phyloP scores from a whole-genome alignment of 2,888 invertebrate species.

The Cordilura impudica region DNA sequence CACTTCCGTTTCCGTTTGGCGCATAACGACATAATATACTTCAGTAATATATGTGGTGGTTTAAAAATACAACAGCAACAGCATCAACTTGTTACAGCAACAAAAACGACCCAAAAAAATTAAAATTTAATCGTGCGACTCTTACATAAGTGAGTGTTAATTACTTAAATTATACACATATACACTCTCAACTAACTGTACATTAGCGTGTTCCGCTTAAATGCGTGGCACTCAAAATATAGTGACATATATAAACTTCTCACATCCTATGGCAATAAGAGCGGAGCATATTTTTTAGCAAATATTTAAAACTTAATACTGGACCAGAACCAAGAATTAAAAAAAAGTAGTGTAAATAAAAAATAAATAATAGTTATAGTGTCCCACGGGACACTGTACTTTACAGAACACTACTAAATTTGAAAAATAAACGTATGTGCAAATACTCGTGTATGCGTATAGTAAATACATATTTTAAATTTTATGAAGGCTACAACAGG shows the following conservation, averaged over 20 bases:
- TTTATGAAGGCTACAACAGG: conserved; percentile 28
- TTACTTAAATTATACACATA: conserved; percentile 50
- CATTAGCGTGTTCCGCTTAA: background rate
- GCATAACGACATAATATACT: conserved; percentile 55
- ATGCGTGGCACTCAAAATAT: too few species aligned
- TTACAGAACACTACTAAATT: background rate
- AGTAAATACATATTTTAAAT: background rate
- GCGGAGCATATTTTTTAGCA: too few species aligned
- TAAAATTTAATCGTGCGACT: conserved; percentile 49
- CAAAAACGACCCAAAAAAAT: background rate
- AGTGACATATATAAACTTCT: too few species aligned
- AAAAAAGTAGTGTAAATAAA: too few species aligned
- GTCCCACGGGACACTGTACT: too few species aligned
- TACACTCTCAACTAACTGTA: background rate
- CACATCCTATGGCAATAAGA: too few species aligned
- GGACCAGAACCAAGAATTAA: too few species aligned
- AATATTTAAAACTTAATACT: too few species aligned
- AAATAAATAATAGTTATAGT: too few species aligned
- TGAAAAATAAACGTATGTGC: background rate
- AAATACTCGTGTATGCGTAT: background rate
- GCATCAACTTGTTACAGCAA: conserved; percentile 30
- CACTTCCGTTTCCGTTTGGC: conserved; percentile 60
- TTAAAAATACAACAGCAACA: conserved; percentile 34
- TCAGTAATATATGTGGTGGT: conserved; percentile 5
- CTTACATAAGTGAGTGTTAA: conserved; percentile 57